phyloP scores from a whole-genome alignment of 2,113 vertebrate genomes.

The Varanus salvator region DNA sequence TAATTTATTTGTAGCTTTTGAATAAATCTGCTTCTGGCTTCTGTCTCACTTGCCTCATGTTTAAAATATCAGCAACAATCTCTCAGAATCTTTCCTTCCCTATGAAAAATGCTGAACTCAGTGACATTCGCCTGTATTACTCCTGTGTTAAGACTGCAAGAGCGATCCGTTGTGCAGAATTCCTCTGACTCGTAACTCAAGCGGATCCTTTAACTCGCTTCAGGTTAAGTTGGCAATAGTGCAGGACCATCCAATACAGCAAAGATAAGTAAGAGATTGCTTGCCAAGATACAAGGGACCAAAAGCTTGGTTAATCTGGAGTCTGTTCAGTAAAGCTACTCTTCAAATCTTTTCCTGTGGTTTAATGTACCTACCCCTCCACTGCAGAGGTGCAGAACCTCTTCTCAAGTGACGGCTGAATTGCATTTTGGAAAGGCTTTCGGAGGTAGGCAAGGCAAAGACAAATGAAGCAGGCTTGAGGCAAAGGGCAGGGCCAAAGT shows the following conservation, averaged over 20 bases:
- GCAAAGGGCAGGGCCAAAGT: no score
- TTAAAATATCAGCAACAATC: neutral
- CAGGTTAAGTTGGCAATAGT: neutral
- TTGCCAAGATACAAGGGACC: neutral
- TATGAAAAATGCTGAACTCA: slow-evolving; percentile 32
- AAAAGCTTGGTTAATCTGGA: neutral
- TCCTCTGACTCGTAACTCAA: neutral
- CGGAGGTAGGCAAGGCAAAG: no score
- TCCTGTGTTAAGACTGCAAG: neutral
- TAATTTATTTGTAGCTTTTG: neutral
- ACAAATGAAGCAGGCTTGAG: no score
- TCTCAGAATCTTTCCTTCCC: slow-evolving; percentile 20
- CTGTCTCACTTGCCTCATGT: neutral
- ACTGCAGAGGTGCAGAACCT: no score
- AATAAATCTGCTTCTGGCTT: slow-evolving; percentile 11
- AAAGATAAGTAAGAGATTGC: neutral
- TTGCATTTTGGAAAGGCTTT: no score
- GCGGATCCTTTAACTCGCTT: neutral
- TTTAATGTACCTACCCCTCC: neutral
- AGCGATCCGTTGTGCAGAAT: neutral
- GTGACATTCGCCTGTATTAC: neutral
- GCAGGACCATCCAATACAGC: neutral
- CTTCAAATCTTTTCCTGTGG: neutral
- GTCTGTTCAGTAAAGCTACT: neutral
- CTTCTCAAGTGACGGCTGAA: no score